Evolutionary conservation across 2,113 vertebrate species (phyloP).

Genomic region (Noctilio leporinus): DNA sequence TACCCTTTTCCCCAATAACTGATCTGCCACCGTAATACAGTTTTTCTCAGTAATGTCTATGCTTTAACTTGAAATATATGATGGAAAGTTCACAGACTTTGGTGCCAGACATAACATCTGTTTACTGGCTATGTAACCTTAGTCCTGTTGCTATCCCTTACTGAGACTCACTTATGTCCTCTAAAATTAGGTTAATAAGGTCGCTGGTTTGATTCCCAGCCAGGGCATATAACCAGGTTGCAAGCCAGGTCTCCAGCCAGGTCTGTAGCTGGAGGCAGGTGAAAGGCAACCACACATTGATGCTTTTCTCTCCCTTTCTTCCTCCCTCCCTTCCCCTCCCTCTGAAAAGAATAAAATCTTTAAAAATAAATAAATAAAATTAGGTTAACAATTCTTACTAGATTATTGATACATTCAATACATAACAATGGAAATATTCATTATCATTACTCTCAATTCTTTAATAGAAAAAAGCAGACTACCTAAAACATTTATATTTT

Average conservation of each 20-base stretch:
- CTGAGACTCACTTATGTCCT: neutral
- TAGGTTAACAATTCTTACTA: neutral
- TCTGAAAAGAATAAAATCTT: too few relatives aligned
- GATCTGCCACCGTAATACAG: neutral
- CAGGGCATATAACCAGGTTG: too few relatives aligned
- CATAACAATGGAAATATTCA: neutral
- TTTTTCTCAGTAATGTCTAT: constrained; percentile 5
- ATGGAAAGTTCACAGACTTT: neutral
- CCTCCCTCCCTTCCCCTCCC: too few relatives aligned
- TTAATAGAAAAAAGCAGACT: constrained; percentile 3
- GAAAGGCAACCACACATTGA: too few relatives aligned
- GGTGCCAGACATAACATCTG: neutral
- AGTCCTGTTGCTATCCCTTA: neutral
- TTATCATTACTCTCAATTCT: neutral
- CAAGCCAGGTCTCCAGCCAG: too few relatives aligned
- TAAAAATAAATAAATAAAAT: too few relatives aligned
- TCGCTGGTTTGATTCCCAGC: too few relatives aligned
- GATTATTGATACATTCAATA: neutral
- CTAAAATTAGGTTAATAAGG: neutral
- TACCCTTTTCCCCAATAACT: neutral
- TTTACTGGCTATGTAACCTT: neutral
- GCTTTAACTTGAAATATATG: constrained; percentile 19
- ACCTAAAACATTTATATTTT: neutral
- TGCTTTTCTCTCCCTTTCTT: too few relatives aligned
- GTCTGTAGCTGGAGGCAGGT: too few relatives aligned